Conservation (phyloP, 2,113 vertebrate genomes). For the Chlorodrepanis virens region DNA sequence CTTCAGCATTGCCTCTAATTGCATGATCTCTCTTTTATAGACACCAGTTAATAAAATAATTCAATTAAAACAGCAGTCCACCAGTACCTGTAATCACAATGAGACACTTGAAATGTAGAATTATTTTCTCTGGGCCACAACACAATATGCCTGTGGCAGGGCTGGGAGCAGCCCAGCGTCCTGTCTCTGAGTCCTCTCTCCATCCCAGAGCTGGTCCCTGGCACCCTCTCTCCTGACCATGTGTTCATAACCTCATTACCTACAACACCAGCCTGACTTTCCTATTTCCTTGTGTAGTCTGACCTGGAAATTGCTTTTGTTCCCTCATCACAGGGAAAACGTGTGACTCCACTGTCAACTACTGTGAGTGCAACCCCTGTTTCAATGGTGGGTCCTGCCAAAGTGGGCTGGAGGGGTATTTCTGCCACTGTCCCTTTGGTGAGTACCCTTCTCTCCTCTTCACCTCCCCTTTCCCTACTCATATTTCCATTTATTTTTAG, state of each 20-base stretch:
- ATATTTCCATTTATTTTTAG: not conserved
- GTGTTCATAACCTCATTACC: not conserved
- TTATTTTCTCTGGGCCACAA: not conserved
- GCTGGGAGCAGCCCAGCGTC: not conserved
- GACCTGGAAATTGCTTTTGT: constrained; percentile 15
- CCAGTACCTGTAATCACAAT: not conserved
- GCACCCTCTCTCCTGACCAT: not conserved
- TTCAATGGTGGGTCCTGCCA: constrained; percentile 98
- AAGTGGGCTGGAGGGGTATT: constrained; percentile 90
- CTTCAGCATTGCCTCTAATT: not conserved
- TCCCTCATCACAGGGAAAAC: constrained; percentile 79
- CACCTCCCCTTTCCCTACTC: not conserved
- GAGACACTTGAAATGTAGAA: not conserved
- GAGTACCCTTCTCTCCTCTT: constrained; percentile 63
- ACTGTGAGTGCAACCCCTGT: constrained; percentile 97
- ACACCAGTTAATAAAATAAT: not conserved
- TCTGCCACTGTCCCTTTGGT: constrained; percentile 97
- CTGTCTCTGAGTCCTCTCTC: not conserved
- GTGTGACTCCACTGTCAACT: constrained; percentile 93
- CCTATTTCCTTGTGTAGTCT: not conserved
- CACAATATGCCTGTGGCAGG: not conserved
- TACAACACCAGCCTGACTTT: not conserved
- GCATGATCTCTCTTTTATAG: not conserved
- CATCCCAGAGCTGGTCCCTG: not conserved
- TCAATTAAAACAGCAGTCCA: not conserved